These are phyloP conservation scores for Abrostola triplasia DNA, from an alignment of 2,888 invertebrate genomes.

Conservation along the genomic window DNA sequence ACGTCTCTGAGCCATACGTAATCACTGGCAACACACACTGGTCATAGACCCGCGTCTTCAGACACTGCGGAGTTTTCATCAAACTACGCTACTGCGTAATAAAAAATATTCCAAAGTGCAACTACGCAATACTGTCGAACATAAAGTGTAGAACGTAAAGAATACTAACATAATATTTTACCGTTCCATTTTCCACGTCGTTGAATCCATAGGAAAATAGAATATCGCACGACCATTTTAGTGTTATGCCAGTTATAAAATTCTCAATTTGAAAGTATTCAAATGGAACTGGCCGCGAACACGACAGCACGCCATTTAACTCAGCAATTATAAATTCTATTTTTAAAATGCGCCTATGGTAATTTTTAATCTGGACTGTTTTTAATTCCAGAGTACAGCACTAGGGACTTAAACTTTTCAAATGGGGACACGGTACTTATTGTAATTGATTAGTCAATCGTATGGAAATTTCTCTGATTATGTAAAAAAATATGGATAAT, in stretches of 20 bases:
- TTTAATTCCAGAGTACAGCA: not conserved
- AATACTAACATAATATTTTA: conserved; percentile 38
- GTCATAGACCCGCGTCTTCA: too few relatives aligned
- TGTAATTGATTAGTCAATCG: too few relatives aligned
- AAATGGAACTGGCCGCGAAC: conserved; percentile 37
- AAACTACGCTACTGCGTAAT: too few relatives aligned
- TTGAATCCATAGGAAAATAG: conserved; percentile 47
- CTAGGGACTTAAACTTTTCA: too few relatives aligned
- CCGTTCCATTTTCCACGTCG: conserved; percentile 47
- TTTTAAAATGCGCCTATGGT: conserved; percentile 3
- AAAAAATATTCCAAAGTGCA: conserved; percentile 17
- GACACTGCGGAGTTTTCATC: too few relatives aligned
- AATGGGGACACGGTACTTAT: too few relatives aligned
- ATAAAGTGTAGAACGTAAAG: conserved; percentile 24
- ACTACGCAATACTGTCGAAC: conserved; percentile 23
- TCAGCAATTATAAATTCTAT: conserved; percentile 18
- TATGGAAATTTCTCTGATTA: too few relatives aligned
- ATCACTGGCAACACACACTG: too few relatives aligned
- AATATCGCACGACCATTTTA: conserved; percentile 37
- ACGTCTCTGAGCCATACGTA: too few relatives aligned
- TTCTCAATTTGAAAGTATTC: conserved; percentile 48
- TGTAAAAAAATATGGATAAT: too few relatives aligned
- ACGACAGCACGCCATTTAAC: conserved; percentile 24
- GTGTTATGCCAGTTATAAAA: conserved; percentile 42
- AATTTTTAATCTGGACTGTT: not conserved